phyloP scores from a whole-genome alignment of 2,113 vertebrate species.

The Mastomys coucha region DNA sequence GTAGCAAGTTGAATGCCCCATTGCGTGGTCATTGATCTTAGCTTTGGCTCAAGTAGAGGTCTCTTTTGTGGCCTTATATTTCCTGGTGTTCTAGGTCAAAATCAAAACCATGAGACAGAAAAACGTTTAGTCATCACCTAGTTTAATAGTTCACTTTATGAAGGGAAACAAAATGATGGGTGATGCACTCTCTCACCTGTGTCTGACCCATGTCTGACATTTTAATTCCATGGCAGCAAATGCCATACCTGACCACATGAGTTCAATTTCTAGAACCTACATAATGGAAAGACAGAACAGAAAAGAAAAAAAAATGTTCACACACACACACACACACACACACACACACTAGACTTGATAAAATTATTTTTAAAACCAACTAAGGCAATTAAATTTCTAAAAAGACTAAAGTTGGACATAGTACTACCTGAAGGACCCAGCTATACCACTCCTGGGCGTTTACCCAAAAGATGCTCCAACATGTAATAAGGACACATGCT shows the following conservation, averaged over 20 bases:
- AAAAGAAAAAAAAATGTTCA: no score
- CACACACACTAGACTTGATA: no score
- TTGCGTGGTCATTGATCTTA: not conserved
- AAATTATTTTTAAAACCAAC: no score
- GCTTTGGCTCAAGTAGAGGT: not conserved
- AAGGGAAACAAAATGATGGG: not conserved
- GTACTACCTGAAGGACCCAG: no score
- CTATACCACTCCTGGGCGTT: no score
- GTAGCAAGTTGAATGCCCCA: not conserved
- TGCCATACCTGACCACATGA: not conserved
- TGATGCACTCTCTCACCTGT: not conserved
- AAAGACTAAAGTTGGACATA: no score
- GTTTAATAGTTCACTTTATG: not conserved
- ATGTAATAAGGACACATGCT: no score
- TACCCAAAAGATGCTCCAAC: no score
- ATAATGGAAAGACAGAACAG: no score
- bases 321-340: no score
- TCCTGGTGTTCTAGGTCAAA: not conserved
- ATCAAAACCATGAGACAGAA: constrained; percentile 20
- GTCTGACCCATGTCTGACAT: not conserved
- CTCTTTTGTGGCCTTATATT: not conserved
- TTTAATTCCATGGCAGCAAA: not conserved
- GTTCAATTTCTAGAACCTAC: not conserved
- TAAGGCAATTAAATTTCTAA: no score
- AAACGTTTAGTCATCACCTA: not conserved